These are phyloP conservation scores for Nomada hirtipes DNA, from an alignment of 2,888 invertebrate genomes.

Conservation along the genomic window DNA sequence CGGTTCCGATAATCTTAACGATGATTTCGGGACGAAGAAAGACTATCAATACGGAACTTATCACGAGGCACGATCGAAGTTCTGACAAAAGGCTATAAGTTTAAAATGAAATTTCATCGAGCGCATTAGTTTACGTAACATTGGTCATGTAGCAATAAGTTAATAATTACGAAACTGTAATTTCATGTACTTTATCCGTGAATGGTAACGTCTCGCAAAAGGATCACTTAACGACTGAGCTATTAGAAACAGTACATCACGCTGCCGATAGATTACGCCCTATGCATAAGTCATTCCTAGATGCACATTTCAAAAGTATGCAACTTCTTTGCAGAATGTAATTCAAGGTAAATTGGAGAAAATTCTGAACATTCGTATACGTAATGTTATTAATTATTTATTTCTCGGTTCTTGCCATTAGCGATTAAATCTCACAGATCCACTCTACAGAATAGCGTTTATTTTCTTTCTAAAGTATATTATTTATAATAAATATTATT, in stretches of 20 bases:
- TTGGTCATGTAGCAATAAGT: not conserved
- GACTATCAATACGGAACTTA: slow-evolving; percentile 68
- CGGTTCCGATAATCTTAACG: slow-evolving; percentile 82
- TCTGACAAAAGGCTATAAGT: slow-evolving; percentile 61
- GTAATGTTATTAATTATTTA: not conserved
- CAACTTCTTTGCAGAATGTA: not conserved
- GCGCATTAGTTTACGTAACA: not conserved
- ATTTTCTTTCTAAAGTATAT: slow-evolving; percentile 33
- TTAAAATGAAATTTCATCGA: not conserved
- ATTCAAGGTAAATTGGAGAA: not conserved
- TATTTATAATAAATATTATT: slow-evolving; percentile 33
- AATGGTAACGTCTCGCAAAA: slow-evolving; percentile 5
- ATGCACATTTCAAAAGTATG: not conserved
- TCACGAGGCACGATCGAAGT: slow-evolving; percentile 77
- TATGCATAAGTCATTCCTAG: slow-evolving; percentile 10
- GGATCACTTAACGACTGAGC: not conserved
- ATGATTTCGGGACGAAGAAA: slow-evolving; percentile 70
- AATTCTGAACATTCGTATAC: not conserved
- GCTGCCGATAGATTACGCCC: slow-evolving; percentile 43
- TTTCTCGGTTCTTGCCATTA: slow-evolving; percentile 14
- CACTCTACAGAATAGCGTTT: not conserved
- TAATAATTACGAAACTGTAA: not conserved
- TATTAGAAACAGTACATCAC: slow-evolving; percentile 4
- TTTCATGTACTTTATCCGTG: slow-evolving; percentile 9
- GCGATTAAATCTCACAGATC: slow-evolving; percentile 14